These are phyloP conservation scores for human DNA, from an alignment of 2,113 vertebrate species.

Conservation along the genomic window DNA sequence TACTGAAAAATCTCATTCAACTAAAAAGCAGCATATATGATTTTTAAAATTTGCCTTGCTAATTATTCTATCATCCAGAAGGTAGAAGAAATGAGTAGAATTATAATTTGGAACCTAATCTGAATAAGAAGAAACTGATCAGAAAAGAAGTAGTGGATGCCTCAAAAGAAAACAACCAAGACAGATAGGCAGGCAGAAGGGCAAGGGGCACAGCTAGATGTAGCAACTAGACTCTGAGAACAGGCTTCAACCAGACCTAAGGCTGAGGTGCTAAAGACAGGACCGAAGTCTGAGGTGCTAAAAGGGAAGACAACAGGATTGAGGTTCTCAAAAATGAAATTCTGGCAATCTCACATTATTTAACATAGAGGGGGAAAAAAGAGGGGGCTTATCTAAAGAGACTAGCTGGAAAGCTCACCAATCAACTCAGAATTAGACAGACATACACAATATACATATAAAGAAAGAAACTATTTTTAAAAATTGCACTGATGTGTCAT, in stretches of 20 bases:
- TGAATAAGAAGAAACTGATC: neutral
- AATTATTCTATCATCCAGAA: constrained; percentile 9
- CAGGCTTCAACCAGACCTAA: neutral
- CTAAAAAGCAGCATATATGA: neutral
- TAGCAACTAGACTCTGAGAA: neutral
- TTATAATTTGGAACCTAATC: neutral
- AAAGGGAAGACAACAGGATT: neutral
- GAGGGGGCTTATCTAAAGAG: neutral
- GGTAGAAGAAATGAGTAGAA: neutral
- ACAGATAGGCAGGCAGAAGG: neutral
- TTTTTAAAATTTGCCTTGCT: neutral
- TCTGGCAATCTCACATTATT: neutral
- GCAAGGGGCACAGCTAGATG: neutral
- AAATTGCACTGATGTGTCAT: neutral
- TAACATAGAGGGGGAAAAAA: neutral
- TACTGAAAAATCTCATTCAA: constrained; percentile 42
- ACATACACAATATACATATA: neutral
- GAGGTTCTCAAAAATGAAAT: neutral
- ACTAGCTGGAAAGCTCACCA: neutral
- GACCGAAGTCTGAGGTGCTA: neutral
- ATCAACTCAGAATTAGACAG: neutral
- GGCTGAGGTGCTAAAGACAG: neutral
- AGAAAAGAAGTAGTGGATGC: neutral
- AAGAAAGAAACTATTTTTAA: neutral
- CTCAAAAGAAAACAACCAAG: neutral